These are phyloP conservation scores for Heterotilapia buettikoferi DNA, from an alignment of 2,113 vertebrate species.

Conservation along the genomic window DNA sequence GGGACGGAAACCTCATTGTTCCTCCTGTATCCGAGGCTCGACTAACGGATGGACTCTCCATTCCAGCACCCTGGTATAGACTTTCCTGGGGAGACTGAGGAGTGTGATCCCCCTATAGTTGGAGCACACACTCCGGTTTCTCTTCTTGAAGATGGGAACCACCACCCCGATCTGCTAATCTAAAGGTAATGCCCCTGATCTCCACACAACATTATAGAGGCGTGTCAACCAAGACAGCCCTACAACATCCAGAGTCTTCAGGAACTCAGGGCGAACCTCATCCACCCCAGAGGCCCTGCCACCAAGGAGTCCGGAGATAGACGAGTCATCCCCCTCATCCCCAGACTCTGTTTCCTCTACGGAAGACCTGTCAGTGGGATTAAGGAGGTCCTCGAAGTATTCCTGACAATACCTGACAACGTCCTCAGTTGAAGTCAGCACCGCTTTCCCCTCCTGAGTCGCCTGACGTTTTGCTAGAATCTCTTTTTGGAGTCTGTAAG, in stretches of 20 bases:
- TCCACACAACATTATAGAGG: not conserved
- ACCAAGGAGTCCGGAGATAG: too few relatives aligned
- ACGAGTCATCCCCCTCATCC: too few relatives aligned
- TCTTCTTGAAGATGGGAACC: not conserved
- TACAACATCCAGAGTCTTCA: not conserved
- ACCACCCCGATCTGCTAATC: accelerated
- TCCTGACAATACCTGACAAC: too few relatives aligned
- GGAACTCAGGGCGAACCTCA: too few relatives aligned
- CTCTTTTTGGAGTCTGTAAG: too few relatives aligned
- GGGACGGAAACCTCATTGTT: not conserved
- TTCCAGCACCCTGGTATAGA: not conserved
- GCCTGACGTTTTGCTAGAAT: too few relatives aligned
- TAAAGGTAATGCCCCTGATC: not conserved
- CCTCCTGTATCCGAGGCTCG: not conserved
- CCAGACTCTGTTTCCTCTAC: too few relatives aligned
- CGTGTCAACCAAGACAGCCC: not conserved
- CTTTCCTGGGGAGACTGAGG: not conserved
- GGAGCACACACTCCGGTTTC: not conserved
- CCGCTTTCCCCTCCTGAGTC: too few relatives aligned
- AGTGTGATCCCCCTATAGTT: not conserved
- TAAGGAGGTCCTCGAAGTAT: too few relatives aligned
- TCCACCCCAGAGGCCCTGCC: too few relatives aligned
- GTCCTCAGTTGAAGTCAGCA: too few relatives aligned
- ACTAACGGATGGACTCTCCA: accelerated
- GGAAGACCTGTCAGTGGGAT: too few relatives aligned